These are phyloP conservation scores for Odontamblyopus lacepedii DNA, from an alignment of 2,797 vertebrate species.

Conservation along the genomic window DNA sequence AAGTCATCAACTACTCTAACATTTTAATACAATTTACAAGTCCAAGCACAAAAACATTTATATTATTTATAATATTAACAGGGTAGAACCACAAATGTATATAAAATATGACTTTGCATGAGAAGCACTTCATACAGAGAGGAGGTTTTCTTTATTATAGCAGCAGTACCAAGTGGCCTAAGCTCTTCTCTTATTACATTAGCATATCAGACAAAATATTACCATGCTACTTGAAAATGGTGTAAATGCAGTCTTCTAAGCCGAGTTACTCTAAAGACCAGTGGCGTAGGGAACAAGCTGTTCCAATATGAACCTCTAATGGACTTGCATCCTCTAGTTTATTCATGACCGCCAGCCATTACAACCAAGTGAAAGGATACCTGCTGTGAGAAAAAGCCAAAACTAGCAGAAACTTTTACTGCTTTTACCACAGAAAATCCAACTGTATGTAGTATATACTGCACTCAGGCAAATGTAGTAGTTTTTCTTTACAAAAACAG, in stretches of 20 bases:
- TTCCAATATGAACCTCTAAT: conserved; percentile 61
- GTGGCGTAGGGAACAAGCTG: conserved; percentile 39
- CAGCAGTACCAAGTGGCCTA: neutral
- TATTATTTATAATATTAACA: neutral
- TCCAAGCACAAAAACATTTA: neutral
- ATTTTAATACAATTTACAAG: no score
- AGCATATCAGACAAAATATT: conserved; percentile 22
- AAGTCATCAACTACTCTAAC: neutral
- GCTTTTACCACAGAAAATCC: neutral
- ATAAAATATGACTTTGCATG: neutral
- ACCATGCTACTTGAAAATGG: neutral
- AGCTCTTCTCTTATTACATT: conserved; percentile 30
- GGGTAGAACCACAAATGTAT: neutral
- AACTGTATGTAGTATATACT: neutral
- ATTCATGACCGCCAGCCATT: conserved; percentile 60
- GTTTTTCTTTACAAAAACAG: neutral
- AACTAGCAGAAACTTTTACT: neutral
- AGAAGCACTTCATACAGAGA: conserved; percentile 13
- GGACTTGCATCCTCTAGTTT: conserved; percentile 50
- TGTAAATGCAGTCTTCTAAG: conserved; percentile 8
- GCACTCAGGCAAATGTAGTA: neutral
- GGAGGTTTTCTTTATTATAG: neutral
- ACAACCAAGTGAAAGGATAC: conserved; percentile 22
- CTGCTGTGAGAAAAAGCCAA: neutral
- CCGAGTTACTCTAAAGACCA: conserved; percentile 43